Base-by-base conservation (phyloP, 2,797 vertebrate genomes). In the Varecia variegata region DNA sequence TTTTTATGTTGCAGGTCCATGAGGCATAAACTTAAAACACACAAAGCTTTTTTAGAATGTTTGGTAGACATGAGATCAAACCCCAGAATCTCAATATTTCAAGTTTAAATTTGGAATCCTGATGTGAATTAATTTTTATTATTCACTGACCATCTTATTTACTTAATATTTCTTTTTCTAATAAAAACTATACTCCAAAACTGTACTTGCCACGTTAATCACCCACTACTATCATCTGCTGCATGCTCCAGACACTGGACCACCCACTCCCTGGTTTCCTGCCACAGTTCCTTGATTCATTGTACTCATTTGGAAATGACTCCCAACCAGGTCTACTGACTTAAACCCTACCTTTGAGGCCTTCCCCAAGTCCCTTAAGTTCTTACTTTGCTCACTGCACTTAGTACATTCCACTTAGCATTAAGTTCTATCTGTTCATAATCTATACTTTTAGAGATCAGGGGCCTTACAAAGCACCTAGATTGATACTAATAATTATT, bases 41-140 rank as follows among this genome's bases (percentile, higher is more conserved):
- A 90, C 18, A 2, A 52, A 30, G 27, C 14, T 50, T 83, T 87
- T 65, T 50, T 15, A 58, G 32, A 73, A 40, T 43, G 58, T 60
- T 67, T 90, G 45, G 32, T 50, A 82, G 50, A 82, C 32, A 58
- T 89, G n/a, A 77, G 74, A 87, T 65, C 25, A 73, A 76, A 81
- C 23, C 47, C 27, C 18, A 82, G 47, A 86, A 81, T 70, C 45
- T 88, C 30, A 86, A 0, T 52, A 81, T 95, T 79, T 87, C 67
- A 38, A 11, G n/a, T 54, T 62, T 93, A 94, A 90, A 92, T 73
- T 30, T 35, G 23, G 71, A 93, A 90, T 93, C n/a, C 15, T 80
- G 62, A 84, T 45, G 52, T 89, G 77, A 54, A 95, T 47, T n/a
- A 10, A 23, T 43, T 58, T 74, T 89, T 79, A 79, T 58, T 88